Conservation (phyloP, 1,140 invertebrate species). For the Anoplolepis gracilipes region DNA sequence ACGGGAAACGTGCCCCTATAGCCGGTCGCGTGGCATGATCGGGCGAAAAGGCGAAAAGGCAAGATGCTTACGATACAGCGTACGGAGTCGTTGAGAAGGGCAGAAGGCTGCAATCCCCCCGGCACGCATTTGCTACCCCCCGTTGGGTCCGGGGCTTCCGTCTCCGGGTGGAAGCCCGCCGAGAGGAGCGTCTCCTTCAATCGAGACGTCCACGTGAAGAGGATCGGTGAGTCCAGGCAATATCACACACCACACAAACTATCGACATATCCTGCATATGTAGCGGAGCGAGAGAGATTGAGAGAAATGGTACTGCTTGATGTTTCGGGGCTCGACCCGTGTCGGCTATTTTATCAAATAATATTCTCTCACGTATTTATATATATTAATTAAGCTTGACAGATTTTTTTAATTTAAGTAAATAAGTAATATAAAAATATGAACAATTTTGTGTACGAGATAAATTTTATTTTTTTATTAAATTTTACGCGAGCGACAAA, state of each 20-base stretch:
- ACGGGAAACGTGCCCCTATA: conserved; percentile 44
- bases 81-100: conserved; percentile 86
- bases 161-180: conserved; percentile 80
- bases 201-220: conserved; percentile 94
- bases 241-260: conserved; percentile 75
- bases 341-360: conserved; percentile 2
- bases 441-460: background rate
- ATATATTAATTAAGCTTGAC: background rate
- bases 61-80: conserved; percentile 87
- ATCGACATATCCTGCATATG: conserved; percentile 51
- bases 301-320: conserved; percentile 58
- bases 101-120: conserved; percentile 74
- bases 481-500: background rate
- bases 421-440: no score
- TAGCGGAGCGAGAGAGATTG: conserved; percentile 37
- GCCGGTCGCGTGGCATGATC: conserved; percentile 77
- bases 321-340: background rate
- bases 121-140: conserved; percentile 70
- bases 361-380: background rate
- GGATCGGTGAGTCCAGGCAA: conserved; percentile 91
- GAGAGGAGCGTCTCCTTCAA: conserved; percentile 94
- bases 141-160: conserved; percentile 67
- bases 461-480: background rate
- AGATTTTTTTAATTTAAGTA: background rate
- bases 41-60: conserved; percentile 77